Percentiles rank a stretch among this genome's conserved stretches.
Conservation (phyloP, 2,888 invertebrate genomes). For the Macaria notata region DNA sequence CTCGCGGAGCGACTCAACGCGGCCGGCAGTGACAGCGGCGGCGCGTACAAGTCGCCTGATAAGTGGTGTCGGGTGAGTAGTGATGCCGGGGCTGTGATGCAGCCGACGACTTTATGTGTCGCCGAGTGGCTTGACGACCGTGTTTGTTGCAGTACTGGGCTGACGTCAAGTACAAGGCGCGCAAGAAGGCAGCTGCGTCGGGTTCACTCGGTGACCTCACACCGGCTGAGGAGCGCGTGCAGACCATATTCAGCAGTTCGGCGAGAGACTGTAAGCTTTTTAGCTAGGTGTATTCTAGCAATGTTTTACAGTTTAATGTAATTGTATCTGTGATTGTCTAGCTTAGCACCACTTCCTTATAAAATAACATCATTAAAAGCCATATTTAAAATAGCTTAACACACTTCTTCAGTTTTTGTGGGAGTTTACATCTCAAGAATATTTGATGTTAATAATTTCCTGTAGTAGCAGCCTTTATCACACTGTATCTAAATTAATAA, state of each 20-base stretch:
- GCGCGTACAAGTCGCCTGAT: constrained; percentile 72
- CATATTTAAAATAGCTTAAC: too few relatives aligned
- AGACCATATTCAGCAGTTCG: constrained; percentile 54
- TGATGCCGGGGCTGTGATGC: background rate
- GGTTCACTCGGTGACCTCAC: constrained; percentile 69
- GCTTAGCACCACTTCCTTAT: too few relatives aligned
- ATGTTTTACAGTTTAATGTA: too few relatives aligned
- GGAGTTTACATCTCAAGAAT: too few relatives aligned
- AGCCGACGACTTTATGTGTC: background rate
- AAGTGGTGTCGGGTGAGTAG: constrained; percentile 72
- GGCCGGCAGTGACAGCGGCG: constrained; percentile 64
- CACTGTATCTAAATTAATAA: too few relatives aligned
- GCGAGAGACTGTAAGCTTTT: too few relatives aligned
- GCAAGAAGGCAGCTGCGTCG: constrained; percentile 68
- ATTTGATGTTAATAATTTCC: too few relatives aligned
- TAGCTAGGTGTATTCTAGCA: too few relatives aligned
- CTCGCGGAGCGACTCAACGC: constrained; percentile 73
- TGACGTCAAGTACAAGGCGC: constrained; percentile 72
- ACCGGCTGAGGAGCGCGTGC: constrained; percentile 64
- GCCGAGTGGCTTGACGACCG: background rate
- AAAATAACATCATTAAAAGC: too few relatives aligned
- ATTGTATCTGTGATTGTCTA: too few relatives aligned
- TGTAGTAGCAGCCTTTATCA: too few relatives aligned
- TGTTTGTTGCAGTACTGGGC: constrained; percentile 65
- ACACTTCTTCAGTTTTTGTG: too few relatives aligned